Conservation (phyloP, 1,140 invertebrate species). For the Zaprionus africanus region DNA sequence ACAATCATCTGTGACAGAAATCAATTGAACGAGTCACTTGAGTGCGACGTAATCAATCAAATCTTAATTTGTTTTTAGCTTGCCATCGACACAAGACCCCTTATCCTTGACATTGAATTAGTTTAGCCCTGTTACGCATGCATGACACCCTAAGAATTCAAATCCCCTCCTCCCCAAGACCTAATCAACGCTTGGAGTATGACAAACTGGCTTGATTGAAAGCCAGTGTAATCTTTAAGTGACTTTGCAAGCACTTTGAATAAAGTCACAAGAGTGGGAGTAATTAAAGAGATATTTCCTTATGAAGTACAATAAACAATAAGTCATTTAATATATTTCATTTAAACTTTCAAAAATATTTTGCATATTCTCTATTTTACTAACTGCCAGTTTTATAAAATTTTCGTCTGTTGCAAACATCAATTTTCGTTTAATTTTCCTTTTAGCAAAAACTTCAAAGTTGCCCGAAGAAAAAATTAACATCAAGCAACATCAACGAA, state of each 20-base stretch:
- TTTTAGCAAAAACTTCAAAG: slow-evolving; percentile 31
- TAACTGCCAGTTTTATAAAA: too few species aligned
- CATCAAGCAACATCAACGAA: slow-evolving; percentile 50
- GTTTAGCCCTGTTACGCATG: neutral
- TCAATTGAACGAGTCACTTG: slow-evolving; percentile 48
- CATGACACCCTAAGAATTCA: slow-evolving; percentile 8
- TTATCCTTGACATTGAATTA: neutral
- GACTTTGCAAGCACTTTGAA: neutral
- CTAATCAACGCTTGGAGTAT: neutral
- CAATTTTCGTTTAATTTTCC: neutral
- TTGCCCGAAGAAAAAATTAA: slow-evolving; percentile 22
- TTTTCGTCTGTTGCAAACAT: neutral
- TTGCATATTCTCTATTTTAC: too few species aligned
- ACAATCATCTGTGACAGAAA: slow-evolving; percentile 35
- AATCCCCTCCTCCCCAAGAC: neutral
- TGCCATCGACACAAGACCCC: slow-evolving; percentile 21
- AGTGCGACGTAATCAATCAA: slow-evolving; percentile 65
- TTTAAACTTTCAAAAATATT: too few species aligned
- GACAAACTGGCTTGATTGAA: neutral
- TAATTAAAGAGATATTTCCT: neutral
- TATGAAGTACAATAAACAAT: neutral
- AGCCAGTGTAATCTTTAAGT: neutral
- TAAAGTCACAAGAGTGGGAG: neutral
- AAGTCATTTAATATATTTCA: too few species aligned
- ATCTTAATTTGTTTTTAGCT: slow-evolving; percentile 31